phyloP scores from a whole-genome alignment of 2,797 vertebrate genomes.

The Lacerta bilineata region DNA sequence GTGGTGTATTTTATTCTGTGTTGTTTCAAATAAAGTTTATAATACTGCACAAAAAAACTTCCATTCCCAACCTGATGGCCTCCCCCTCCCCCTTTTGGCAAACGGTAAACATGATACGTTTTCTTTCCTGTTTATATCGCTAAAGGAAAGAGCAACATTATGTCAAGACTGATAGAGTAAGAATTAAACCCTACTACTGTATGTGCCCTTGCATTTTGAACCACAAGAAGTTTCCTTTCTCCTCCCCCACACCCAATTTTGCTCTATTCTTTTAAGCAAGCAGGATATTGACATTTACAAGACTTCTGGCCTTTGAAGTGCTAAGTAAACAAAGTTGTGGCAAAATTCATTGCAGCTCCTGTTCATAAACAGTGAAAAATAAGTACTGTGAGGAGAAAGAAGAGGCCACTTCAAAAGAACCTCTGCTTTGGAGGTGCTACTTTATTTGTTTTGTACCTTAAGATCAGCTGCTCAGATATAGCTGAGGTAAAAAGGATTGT shows the following conservation, averaged over 20 bases:
- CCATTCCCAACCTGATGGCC: slow-evolving; percentile 67
- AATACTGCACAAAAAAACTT: slow-evolving; percentile 71
- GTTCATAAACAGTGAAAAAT: slow-evolving; percentile 37
- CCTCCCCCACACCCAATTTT: slow-evolving; percentile 42
- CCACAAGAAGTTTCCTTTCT: slow-evolving; percentile 60
- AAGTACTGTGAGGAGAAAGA: slow-evolving; percentile 11
- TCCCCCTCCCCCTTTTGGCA: slow-evolving; percentile 69
- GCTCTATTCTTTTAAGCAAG: slow-evolving; percentile 48
- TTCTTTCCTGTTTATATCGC: slow-evolving; percentile 79
- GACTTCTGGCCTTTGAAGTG: slow-evolving; percentile 60
- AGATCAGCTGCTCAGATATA: neutral
- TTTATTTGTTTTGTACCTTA: neutral
- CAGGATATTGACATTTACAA: slow-evolving; percentile 62
- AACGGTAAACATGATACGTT: slow-evolving; percentile 61
- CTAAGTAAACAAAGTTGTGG: slow-evolving; percentile 28
- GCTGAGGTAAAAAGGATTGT: slow-evolving; percentile 11
- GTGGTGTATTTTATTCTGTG: slow-evolving; percentile 56
- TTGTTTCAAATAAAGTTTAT: slow-evolving; percentile 73
- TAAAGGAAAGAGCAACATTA: slow-evolving; percentile 69
- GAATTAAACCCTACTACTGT: slow-evolving; percentile 62
- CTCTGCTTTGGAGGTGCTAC: neutral
- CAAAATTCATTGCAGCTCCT: slow-evolving; percentile 48
- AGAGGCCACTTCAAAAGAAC: slow-evolving; percentile 24
- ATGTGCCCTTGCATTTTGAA: slow-evolving; percentile 59
- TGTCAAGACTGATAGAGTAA: slow-evolving; percentile 72